Evolutionary conservation across 2,797 vertebrate genomes (phyloP).

Genomic region (Glyptemys insculpta): DNA sequence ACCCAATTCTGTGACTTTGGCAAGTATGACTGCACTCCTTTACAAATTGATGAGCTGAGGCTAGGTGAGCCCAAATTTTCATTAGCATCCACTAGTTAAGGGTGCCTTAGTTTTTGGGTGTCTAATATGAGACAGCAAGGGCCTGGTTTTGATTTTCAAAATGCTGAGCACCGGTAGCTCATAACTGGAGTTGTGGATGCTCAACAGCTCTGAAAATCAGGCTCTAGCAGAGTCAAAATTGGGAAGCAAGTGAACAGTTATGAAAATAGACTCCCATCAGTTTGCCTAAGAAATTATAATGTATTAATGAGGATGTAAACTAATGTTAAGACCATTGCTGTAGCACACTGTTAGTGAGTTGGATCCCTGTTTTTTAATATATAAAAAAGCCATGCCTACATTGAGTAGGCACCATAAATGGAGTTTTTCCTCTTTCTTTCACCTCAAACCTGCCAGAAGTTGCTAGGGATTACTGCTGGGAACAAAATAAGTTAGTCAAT

Average conservation of each 20-base stretch:
- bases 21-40: neutral
- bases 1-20: neutral
- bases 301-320: accelerated
- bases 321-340: accelerated
- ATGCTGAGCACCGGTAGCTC: neutral
- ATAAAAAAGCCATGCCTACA: neutral
- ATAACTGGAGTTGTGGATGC: accelerated
- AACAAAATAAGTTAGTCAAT: neutral
- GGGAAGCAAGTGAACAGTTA: neutral
- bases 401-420: neutral
- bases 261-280: neutral
- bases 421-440: neutral
- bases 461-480: neutral
- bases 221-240: neutral
- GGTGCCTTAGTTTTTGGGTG: neutral
- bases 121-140: neutral
- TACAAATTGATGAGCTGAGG: neutral
- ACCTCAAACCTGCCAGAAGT: neutral
- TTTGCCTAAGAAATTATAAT: neutral
- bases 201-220: neutral
- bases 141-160: neutral
- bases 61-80: accelerated
- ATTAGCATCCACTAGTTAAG: neutral
- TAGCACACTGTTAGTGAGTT: neutral
- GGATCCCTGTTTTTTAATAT: neutral